phyloP scores from a whole-genome alignment of 1,140 invertebrate species.

The Drosophila biarmipes region DNA sequence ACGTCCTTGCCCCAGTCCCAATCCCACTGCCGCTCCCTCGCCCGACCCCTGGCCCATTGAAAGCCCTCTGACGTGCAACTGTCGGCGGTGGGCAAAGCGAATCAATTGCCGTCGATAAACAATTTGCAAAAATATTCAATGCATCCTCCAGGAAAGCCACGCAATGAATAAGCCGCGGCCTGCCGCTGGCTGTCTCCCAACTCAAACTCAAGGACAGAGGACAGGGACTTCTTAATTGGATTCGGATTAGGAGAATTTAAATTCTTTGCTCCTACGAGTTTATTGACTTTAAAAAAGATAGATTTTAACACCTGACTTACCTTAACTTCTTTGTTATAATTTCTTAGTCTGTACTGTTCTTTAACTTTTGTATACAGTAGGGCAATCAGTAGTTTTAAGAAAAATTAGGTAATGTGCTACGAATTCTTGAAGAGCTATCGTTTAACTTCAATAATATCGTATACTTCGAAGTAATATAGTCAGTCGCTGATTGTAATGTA shows the following conservation, averaged over 20 bases:
- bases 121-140: conserved; percentile 52
- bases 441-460: too few relatives aligned
- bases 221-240: conserved; percentile 12
- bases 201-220: conserved; percentile 3
- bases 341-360: too few relatives aligned
- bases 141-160: conserved; percentile 32
- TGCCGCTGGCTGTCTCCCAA: background rate
- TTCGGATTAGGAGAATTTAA: conserved; percentile 16
- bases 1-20: conserved; percentile 56
- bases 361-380: too few relatives aligned
- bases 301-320: too few relatives aligned
- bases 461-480: too few relatives aligned
- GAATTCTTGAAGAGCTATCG: too few relatives aligned
- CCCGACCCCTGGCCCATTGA: conserved; percentile 33
- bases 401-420: too few relatives aligned
- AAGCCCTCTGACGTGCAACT: conserved; percentile 48
- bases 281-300: too few relatives aligned
- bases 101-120: conserved; percentile 52
- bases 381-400: too few relatives aligned
- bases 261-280: background rate
- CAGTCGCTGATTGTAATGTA: too few relatives aligned
- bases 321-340: too few relatives aligned
- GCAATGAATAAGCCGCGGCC: conserved; percentile 5
- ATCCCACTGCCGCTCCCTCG: background rate
- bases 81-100: conserved; percentile 53